A percentile compares a stretch with the other conserved stretches of the same genome.
Evolutionary conservation across 2,113 vertebrate genomes (phyloP).

Genomic region (Eulacestoma nigropectus): DNA sequence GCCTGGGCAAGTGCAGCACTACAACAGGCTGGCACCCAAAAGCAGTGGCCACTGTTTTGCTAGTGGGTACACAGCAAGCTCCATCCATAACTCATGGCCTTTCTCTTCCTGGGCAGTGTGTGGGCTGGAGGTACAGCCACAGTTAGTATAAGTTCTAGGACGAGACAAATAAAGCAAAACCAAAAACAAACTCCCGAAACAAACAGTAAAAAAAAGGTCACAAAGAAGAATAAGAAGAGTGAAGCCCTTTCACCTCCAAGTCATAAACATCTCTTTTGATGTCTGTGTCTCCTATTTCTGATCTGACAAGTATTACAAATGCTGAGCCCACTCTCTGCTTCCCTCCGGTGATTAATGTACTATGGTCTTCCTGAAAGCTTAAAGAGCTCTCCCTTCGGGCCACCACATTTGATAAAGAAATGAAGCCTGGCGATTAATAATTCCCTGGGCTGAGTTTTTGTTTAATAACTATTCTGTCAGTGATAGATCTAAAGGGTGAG

Average conservation of each 20-base stretch:
- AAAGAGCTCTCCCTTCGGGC: slow-evolving; percentile 71
- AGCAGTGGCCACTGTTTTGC: neutral
- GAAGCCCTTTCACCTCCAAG: neutral
- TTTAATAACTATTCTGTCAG: slow-evolving; percentile 80
- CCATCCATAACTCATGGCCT: neutral
- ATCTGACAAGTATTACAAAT: slow-evolving; percentile 65
- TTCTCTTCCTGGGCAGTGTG: neutral
- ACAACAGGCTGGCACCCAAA: neutral
- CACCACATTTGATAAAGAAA: slow-evolving; percentile 78
- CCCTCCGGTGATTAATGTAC: slow-evolving; percentile 64
- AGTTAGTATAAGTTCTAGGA: neutral
- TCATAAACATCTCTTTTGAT: slow-evolving; percentile 40
- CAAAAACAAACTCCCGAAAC: neutral
- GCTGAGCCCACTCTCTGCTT: neutral
- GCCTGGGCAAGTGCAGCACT: neutral
- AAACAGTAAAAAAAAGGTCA: neutral
- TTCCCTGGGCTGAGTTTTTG: slow-evolving; percentile 75
- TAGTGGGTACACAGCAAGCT: neutral
- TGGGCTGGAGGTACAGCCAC: neutral
- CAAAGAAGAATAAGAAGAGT: neutral
- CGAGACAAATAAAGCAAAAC: neutral
- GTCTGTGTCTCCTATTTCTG: slow-evolving; percentile 27
- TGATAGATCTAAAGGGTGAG: slow-evolving; percentile 74
- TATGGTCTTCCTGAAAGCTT: slow-evolving; percentile 51
- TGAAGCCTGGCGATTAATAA: slow-evolving; percentile 77